Evolutionary conservation across 2,888 invertebrate species (phyloP).

Genomic region (Adineta ricciae): DNA sequence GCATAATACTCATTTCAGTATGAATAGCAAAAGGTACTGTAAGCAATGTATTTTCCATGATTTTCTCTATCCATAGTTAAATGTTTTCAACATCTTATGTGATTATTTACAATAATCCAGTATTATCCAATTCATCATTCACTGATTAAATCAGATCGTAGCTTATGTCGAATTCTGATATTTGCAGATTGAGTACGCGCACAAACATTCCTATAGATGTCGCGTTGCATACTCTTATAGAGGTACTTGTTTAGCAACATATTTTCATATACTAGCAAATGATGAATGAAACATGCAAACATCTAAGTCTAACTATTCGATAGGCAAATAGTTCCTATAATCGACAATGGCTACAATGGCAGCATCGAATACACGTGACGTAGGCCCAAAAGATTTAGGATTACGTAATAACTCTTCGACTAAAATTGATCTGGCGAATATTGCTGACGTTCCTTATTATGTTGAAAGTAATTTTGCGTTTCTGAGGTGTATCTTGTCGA

Average conservation of each 20-base stretch:
- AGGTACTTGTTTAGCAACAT: not conserved
- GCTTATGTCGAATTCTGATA: too few relatives aligned
- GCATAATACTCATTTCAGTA: too few relatives aligned
- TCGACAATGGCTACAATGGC: not conserved
- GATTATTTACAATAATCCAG: too few relatives aligned
- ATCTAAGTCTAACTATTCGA: not conserved
- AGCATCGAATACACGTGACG: not conserved
- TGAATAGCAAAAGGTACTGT: too few relatives aligned
- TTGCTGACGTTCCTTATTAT: slow-evolving; percentile 28
- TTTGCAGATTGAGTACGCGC: too few relatives aligned
- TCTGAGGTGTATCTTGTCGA: not conserved
- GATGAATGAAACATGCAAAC: not conserved
- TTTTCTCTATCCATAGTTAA: too few relatives aligned
- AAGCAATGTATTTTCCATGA: too few relatives aligned
- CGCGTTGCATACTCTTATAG: not conserved
- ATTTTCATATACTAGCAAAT: not conserved
- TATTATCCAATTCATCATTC: too few relatives aligned
- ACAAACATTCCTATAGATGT: not conserved
- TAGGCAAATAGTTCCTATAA: not conserved
- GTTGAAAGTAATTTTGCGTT: slow-evolving; percentile 23
- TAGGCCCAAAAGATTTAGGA: not conserved
- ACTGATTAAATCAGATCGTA: too few relatives aligned
- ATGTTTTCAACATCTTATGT: too few relatives aligned
- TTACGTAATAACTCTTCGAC: not conserved
- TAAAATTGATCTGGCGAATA: slow-evolving; percentile 31